phyloP scores from a whole-genome alignment of 2,888 invertebrate species.

The Pandemis heparana region DNA sequence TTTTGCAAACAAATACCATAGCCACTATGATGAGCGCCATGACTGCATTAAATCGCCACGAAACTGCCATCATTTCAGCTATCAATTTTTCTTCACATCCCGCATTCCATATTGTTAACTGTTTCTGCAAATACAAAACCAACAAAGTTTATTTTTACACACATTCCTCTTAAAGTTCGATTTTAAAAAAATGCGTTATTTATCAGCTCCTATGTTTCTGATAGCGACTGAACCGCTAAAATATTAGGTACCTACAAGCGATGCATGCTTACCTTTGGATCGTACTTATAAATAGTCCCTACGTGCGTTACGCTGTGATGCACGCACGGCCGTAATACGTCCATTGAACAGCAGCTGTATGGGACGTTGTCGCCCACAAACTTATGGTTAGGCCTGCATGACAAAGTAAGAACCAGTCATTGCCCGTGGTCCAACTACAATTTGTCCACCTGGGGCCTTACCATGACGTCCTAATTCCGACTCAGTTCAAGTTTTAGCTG shows the following conservation, averaged over 20 bases:
- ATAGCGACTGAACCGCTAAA: too few relatives aligned
- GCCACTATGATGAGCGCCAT: slow-evolving; percentile 76
- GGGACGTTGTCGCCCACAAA: slow-evolving; percentile 85
- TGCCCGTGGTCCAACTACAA: too few relatives aligned
- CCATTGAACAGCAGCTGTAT: slow-evolving; percentile 87
- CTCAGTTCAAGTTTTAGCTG: too few relatives aligned
- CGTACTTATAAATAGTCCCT: slow-evolving; percentile 84
- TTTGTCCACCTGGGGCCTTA: too few relatives aligned
- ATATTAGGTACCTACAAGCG: too few relatives aligned
- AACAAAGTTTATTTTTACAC: background rate
- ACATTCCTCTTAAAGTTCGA: too few relatives aligned
- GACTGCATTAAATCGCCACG: slow-evolving; percentile 77
- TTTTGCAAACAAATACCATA: slow-evolving; percentile 61
- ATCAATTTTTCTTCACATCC: slow-evolving; percentile 81
- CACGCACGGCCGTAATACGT: slow-evolving; percentile 84
- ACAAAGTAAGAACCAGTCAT: background rate
- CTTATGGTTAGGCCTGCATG: slow-evolving; percentile 56
- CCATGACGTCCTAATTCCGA: too few relatives aligned
- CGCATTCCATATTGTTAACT: slow-evolving; percentile 74
- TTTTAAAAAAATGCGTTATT: too few relatives aligned
- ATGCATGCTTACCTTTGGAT: slow-evolving; percentile 67
- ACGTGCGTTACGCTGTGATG: slow-evolving; percentile 84
- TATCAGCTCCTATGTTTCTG: too few relatives aligned
- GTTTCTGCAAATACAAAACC: slow-evolving; percentile 53
- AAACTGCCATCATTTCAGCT: slow-evolving; percentile 78